phyloP scores from a whole-genome alignment of 2,888 invertebrate genomes.

The Luperina nickerlii region DNA sequence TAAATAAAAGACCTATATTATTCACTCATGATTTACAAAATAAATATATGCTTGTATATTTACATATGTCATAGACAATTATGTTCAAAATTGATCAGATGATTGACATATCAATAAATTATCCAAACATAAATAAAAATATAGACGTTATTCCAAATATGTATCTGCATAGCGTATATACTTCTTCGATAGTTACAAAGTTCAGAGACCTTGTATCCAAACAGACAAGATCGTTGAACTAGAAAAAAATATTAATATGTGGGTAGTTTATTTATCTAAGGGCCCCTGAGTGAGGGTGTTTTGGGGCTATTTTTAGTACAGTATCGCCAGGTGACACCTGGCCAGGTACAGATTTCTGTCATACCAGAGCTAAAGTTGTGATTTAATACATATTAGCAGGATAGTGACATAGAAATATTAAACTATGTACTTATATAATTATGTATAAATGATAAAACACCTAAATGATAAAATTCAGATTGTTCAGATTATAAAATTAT shows the following conservation, averaged over 20 bases:
- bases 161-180: background rate
- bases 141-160: background rate
- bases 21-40: background rate
- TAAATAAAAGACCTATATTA: background rate
- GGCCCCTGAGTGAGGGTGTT: slow-evolving; percentile 38
- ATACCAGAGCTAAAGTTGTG: background rate
- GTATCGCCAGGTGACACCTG: slow-evolving; percentile 48
- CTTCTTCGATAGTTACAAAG: background rate
- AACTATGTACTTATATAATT: too few species aligned
- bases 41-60: background rate
- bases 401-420: background rate
- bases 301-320: slow-evolving; percentile 30
- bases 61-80: too few species aligned
- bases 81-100: too few species aligned
- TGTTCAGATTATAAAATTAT: background rate
- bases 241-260: slow-evolving; percentile 44
- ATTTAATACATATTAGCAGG: background rate
- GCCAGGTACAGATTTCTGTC: slow-evolving; percentile 41
- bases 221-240: slow-evolving; percentile 33
- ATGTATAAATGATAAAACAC: background rate
- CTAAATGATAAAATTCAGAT: background rate
- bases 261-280: slow-evolving; percentile 51
- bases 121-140: background rate
- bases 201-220: slow-evolving; percentile 43
- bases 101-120: background rate